A percentile compares a stretch with the other conserved stretches of the same genome.
These are phyloP conservation scores for Plecotus auritus DNA, from an alignment of 2,113 vertebrate species.

Conservation along the genomic window DNA sequence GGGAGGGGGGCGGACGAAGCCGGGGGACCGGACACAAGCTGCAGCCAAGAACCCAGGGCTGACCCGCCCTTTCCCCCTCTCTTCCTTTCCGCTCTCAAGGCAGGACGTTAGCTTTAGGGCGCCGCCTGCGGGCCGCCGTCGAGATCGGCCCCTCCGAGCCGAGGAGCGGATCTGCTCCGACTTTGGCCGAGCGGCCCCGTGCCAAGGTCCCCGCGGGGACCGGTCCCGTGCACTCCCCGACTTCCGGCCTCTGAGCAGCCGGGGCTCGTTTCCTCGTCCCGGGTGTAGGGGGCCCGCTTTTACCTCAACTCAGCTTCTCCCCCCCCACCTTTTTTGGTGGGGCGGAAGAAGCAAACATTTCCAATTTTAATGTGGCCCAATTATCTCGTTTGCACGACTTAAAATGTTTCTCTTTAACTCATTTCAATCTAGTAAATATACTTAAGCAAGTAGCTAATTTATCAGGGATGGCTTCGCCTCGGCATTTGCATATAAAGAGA, in stretches of 20 bases:
- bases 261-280: neutral
- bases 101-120: neutral
- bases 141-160: neutral
- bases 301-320: neutral
- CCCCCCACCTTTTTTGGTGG: neutral
- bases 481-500: slow-evolving; percentile 59
- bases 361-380: slow-evolving; percentile 60
- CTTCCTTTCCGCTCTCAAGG: fast-evolving
- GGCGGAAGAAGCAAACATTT: neutral
- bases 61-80: fast-evolving
- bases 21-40: neutral
- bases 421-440: slow-evolving; percentile 65
- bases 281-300: neutral
- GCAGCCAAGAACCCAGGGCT: fast-evolving
- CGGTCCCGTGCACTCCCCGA: fast-evolving
- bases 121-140: slow-evolving; percentile 21
- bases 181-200: fast-evolving
- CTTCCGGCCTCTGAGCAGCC: neutral
- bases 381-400: slow-evolving; percentile 62
- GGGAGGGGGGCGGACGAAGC: neutral
- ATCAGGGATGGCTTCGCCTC: slow-evolving; percentile 41
- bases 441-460: slow-evolving; percentile 68
- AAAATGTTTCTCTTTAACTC: slow-evolving; percentile 65
- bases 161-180: fast-evolving
- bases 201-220: fast-evolving